These are phyloP conservation scores for Hesperophylax magnus DNA, from an alignment of 1,140 invertebrate species.

Conservation along the genomic window DNA sequence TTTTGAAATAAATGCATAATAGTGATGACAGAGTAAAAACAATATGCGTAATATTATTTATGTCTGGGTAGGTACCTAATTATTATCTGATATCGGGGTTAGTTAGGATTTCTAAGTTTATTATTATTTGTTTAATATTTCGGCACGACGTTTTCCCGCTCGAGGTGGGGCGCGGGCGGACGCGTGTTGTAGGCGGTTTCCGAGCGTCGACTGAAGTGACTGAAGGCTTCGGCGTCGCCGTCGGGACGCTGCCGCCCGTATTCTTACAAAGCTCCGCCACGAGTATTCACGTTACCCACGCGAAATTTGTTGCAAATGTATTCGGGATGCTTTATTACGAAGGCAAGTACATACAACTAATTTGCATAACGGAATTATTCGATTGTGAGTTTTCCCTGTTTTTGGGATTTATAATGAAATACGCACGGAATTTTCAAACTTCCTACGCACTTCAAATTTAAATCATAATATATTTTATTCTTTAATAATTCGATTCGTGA, in stretches of 20 bases:
- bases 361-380: constrained; percentile 2
- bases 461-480: no score
- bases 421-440: neutral
- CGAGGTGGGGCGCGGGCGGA: neutral
- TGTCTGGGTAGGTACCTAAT: neutral
- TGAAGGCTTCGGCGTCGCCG: constrained; percentile 1
- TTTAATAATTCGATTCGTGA: no score
- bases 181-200: neutral
- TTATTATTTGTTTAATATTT: neutral
- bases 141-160: constrained; percentile 12
- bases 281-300: constrained; percentile 6
- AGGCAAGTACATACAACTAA: neutral
- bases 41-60: neutral
- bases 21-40: neutral
- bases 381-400: neutral
- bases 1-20: neutral
- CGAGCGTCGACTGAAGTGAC: constrained; percentile 5
- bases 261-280: constrained; percentile 11
- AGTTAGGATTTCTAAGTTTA: neutral
- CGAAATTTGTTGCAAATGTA: constrained; percentile 1
- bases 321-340: neutral
- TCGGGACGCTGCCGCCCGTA: neutral
- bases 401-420: neutral
- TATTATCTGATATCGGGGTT: neutral
- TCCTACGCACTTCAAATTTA: neutral